Evolutionary conservation across 1,140 invertebrate genomes (phyloP), one percentile per base, ranked within the genome.

Genomic region (Phocides pigmalion): DNA sequence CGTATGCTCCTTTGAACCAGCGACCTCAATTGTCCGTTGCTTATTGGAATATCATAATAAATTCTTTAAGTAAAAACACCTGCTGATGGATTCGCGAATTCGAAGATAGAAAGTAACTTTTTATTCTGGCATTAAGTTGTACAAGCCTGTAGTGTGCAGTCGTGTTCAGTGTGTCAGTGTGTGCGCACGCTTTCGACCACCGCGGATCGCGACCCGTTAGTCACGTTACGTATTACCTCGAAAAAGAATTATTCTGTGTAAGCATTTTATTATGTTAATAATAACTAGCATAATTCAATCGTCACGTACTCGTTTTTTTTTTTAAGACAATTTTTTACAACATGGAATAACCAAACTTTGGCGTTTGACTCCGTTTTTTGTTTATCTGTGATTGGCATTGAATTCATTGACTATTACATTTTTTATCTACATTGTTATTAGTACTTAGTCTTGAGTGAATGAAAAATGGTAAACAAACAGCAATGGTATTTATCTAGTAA

Each of bases 51-150:
- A 59, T 19, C 42, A 47, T 32, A 22, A 16, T 59, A 32, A 25
- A 47, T 47, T 35, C 56, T 28, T 6, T 39, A 22, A 47, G 22
- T 15, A 11, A 44, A 19, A 66, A 58, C 70, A 77, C 79, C 72
- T 78, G 70, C 67, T 66, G 71, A 47, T 46, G 63, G 68, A 81
- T 83, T 84, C 74, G 83, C 76, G 61, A 85, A 86, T 85, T 81
- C 72, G 70, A 78, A 79, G 79, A 81, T 87, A 89, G 87, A 89
- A 87, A 89, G 87, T 86, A 78, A 83, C 73, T 81, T 84, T 84
- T 87, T 75, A 82, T 81, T 81, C 75, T 73, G 75, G 70, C 69
- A 72, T 72, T 41, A 80, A 82, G 74, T 83, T 83, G 76, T 76
- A 83, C 68, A 81, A 82, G 81, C 72, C 79, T 80, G 72, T 50